Percentiles rank a stretch among this genome's conserved stretches.
Evolutionary conservation across 2,797 vertebrate species (phyloP).

Genomic region (Salmo trutta): DNA sequence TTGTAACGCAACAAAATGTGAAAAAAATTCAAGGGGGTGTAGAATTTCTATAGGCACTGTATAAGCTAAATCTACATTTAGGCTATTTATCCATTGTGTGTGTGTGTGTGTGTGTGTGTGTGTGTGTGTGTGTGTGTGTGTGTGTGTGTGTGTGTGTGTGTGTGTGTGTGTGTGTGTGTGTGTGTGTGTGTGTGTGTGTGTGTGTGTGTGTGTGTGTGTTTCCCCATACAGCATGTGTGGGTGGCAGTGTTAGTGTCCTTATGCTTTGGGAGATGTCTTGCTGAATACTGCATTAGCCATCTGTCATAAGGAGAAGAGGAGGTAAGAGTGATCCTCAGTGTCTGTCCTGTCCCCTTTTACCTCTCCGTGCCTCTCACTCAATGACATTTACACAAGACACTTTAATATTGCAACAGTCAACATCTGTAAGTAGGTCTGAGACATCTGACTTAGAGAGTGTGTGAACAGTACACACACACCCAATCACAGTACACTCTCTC

Average conservation of each 20-base stretch:
- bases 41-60: too few species aligned
- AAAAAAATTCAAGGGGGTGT: too few species aligned
- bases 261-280: constrained; percentile 18
- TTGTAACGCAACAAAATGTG: too few species aligned
- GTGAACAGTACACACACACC: constrained; percentile 10
- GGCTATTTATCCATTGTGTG: too few species aligned
- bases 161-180: not conserved
- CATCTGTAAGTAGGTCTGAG: constrained; percentile 56
- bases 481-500: constrained; percentile 15
- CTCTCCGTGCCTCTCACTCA: constrained; percentile 44
- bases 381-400: constrained; percentile 70
- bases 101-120: too few species aligned
- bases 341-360: not conserved
- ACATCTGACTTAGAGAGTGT: constrained; percentile 39
- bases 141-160: not conserved
- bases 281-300: constrained; percentile 33
- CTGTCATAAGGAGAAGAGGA: constrained; percentile 23
- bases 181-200: not conserved
- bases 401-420: constrained; percentile 69
- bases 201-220: not conserved
- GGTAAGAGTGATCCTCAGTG: constrained; percentile 23
- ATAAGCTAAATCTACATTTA: too few species aligned
- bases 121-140: too few species aligned
- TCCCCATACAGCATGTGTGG: not conserved
- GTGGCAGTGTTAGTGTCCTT: constrained; percentile 19